Conservation (phyloP, 2,888 invertebrate species). For the Pristionchus mayeri region DNA sequence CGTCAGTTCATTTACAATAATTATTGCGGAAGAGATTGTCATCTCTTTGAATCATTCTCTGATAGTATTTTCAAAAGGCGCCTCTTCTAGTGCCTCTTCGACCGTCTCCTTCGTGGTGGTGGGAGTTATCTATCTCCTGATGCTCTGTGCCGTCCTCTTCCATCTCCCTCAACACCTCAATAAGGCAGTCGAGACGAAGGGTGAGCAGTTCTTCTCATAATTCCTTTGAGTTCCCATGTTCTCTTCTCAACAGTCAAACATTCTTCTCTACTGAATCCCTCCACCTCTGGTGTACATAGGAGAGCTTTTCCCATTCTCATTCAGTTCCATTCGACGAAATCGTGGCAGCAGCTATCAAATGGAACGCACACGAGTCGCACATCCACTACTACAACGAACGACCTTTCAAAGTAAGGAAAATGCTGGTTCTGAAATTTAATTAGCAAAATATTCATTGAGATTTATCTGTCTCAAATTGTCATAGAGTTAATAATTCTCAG, state of each 20-base stretch:
- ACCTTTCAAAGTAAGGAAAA: not conserved
- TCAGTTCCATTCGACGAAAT: not conserved
- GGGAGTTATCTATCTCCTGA: not conserved
- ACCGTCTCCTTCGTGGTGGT: not conserved
- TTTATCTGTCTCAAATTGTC: no score
- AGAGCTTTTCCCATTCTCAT: not conserved
- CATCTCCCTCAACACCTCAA: slow-evolving; percentile 13
- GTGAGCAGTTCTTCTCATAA: not conserved
- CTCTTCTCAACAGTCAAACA: not conserved
- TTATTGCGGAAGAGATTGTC: no score
- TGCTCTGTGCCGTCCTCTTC: not conserved
- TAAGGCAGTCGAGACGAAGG: not conserved
- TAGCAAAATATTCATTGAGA: not conserved
- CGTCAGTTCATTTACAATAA: no score
- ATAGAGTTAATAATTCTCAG: not conserved
- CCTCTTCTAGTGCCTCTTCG: not conserved
- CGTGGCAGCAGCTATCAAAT: slow-evolving; percentile 4
- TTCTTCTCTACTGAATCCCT: no score
- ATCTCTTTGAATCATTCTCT: no score
- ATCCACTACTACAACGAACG: not conserved
- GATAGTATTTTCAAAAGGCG: no score
- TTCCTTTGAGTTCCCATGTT: not conserved
- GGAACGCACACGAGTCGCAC: slow-evolving; percentile 17
- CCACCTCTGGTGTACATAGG: not conserved
- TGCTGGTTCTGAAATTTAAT: no score